Conservation (phyloP, 2,888 invertebrate species). For the Cryptocephalus primarius region DNA sequence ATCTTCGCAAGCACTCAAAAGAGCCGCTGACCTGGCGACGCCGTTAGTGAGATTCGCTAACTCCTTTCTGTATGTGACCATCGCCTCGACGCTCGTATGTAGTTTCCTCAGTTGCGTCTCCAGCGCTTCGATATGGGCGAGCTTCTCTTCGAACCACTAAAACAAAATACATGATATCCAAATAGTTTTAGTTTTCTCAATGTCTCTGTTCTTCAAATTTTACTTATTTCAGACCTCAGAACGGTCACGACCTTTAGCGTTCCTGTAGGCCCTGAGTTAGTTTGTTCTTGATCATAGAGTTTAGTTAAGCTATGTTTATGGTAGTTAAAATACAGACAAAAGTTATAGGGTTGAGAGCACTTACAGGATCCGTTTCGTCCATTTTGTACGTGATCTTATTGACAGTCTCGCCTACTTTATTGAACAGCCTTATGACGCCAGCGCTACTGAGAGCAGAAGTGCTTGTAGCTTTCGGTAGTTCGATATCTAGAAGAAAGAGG, state of each 20-base stretch:
- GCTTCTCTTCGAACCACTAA: conserved; percentile 98
- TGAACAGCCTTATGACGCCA: conserved; percentile 87
- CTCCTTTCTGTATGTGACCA: conserved; percentile 80
- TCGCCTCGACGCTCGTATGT: conserved; percentile 74
- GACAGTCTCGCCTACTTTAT: conserved; percentile 93
- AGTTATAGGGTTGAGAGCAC: conserved; percentile 18
- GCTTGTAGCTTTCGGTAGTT: conserved; percentile 88
- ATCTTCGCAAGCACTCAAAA: conserved; percentile 87
- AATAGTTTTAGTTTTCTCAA: neutral
- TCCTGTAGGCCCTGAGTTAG: neutral
- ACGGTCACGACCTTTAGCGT: neutral
- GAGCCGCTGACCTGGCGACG: conserved; percentile 78
- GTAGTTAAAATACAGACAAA: too few species aligned
- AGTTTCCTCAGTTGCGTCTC: conserved; percentile 82
- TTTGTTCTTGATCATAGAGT: neutral
- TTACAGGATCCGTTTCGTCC: conserved; percentile 96
- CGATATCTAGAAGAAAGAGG: conserved; percentile 56
- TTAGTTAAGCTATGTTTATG: too few species aligned
- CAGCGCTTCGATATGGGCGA: conserved; percentile 79
- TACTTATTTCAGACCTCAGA: neutral
- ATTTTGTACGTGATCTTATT: conserved; percentile 98
- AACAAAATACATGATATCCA: conserved; percentile 16
- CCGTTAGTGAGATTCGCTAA: conserved; percentile 66
- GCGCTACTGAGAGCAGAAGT: conserved; percentile 94
- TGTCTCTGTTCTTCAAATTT: neutral